Percentiles rank a stretch among this genome's conserved stretches.
phyloP scores from a whole-genome alignment of 2,797 vertebrate species.

The Brotogeris chrysoptera region DNA sequence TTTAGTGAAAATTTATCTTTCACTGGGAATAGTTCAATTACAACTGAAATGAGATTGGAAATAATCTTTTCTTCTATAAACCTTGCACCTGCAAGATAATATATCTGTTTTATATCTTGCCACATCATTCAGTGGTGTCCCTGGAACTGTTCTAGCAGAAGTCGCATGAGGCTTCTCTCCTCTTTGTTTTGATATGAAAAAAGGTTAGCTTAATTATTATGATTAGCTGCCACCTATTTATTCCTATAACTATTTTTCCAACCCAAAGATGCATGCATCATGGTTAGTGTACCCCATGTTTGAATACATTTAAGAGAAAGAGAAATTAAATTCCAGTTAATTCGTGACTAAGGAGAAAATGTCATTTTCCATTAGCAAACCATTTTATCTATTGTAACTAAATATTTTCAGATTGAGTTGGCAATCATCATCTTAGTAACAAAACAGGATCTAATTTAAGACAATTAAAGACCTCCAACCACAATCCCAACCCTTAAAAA shows the following conservation, averaged over 20 bases:
- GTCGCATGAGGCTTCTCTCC: not conserved
- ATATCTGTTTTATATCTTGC: slow-evolving; percentile 45
- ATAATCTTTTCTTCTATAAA: slow-evolving; percentile 62
- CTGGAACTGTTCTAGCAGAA: not conserved
- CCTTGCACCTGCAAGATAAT: slow-evolving; percentile 54
- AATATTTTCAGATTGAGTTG: not conserved
- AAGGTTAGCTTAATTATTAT: not conserved
- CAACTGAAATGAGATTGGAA: slow-evolving; percentile 49
- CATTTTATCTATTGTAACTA: not conserved
- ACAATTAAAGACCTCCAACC: not conserved
- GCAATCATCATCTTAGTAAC: not conserved
- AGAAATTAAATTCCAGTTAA: not conserved
- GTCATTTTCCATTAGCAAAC: not conserved
- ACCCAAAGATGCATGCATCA: not conserved
- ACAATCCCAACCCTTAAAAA: not conserved
- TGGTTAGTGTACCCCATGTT: not conserved
- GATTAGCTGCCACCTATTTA: not conserved
- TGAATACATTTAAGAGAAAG: not conserved
- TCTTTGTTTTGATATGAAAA: not conserved
- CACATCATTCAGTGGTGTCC: not conserved
- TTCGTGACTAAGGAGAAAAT: not conserved
- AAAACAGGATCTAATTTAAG: not conserved
- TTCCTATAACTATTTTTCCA: not conserved
- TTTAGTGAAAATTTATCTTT: slow-evolving; percentile 68
- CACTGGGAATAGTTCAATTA: slow-evolving; percentile 44